phyloP scores from a whole-genome alignment of 2,113 vertebrate species.

The Pitta sordida region DNA sequence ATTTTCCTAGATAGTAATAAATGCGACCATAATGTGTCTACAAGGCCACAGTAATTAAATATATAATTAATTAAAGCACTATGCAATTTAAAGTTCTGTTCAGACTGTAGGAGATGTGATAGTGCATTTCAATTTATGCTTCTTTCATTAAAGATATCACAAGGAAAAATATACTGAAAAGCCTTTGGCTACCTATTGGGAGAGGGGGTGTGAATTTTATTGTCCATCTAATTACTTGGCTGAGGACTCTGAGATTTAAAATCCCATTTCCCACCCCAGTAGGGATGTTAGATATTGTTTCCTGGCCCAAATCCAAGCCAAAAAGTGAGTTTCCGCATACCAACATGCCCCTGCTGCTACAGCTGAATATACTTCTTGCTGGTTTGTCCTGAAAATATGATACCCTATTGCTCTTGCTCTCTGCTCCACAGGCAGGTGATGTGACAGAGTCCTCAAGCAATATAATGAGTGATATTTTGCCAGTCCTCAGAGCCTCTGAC shows the following conservation, averaged over 20 bases:
- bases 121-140: not conserved
- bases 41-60: not conserved
- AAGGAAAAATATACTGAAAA: not conserved
- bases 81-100: not conserved
- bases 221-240: slow-evolving; percentile 30
- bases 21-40: not conserved
- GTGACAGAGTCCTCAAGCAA: not conserved
- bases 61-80: not conserved
- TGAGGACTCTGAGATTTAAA: slow-evolving; percentile 23
- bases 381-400: not conserved
- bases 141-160: not conserved
- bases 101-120: not conserved
- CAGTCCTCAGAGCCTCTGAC: not conserved
- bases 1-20: not conserved
- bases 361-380: not conserved
- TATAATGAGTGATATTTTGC: not conserved
- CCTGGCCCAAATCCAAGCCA: not conserved
- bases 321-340: not conserved
- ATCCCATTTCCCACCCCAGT: not conserved
- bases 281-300: not conserved
- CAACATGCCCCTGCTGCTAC: not conserved
- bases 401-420: not conserved
- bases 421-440: not conserved
- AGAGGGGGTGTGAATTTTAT: not conserved
- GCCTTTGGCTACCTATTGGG: not conserved